Conservation (phyloP, 2,797 vertebrate species). For the Peromyscus eremicus region DNA sequence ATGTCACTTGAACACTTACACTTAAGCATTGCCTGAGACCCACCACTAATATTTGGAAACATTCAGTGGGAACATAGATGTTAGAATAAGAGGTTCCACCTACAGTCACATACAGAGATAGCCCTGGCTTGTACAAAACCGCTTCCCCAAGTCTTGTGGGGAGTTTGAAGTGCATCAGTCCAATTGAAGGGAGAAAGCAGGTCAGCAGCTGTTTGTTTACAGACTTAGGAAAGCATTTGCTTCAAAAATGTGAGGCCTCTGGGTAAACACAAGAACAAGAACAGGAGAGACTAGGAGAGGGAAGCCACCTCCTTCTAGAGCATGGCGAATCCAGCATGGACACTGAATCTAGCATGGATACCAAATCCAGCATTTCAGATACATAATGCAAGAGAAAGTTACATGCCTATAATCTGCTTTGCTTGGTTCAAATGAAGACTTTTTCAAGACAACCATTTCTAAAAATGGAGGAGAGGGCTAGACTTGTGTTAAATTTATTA, state of each 20-base stretch:
- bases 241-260: constrained; percentile 31
- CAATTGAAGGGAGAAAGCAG: constrained; percentile 50
- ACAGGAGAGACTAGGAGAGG: neutral
- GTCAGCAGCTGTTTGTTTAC: constrained; percentile 67
- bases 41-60: constrained; percentile 21
- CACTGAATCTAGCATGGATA: neutral
- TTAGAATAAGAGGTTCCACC: constrained; percentile 64
- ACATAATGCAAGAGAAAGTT: neutral
- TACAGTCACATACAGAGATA: fast-evolving
- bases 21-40: constrained; percentile 34
- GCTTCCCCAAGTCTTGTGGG: neutral
- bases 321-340: neutral
- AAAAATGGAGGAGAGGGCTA: constrained; percentile 58
- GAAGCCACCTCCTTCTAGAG: neutral
- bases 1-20: constrained; percentile 39
- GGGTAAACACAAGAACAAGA: constrained; percentile 46
- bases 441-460: constrained; percentile 37
- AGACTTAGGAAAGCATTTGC: constrained; percentile 59
- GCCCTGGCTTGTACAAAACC: neutral
- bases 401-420: neutral
- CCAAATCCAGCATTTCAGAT: neutral
- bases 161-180: constrained; percentile 38
- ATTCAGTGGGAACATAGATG: constrained; percentile 9
- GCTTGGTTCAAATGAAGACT: neutral
- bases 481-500: constrained; percentile 79